These are phyloP conservation scores for Dipodomys merriami DNA, from an alignment of 2,113 vertebrate species.

Conservation along the genomic window DNA sequence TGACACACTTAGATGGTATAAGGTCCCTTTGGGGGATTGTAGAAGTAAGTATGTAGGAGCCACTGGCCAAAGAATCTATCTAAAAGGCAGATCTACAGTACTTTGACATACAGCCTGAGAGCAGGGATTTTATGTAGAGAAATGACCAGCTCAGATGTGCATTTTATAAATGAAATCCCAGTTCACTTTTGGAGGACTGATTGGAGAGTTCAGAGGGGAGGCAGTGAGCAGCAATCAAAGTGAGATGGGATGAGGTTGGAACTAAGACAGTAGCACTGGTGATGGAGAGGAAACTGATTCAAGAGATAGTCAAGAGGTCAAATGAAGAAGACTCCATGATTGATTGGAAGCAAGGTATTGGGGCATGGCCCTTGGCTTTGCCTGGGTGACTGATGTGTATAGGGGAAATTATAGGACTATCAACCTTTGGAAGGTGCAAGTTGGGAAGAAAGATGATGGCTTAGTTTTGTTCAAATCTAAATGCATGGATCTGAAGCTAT, in stretches of 20 bases:
- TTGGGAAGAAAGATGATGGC: not conserved
- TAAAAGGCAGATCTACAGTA: constrained; percentile 4
- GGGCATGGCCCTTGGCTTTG: not conserved
- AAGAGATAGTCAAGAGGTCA: constrained; percentile 48
- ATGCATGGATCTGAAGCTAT: constrained; percentile 17
- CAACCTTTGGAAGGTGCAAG: not conserved
- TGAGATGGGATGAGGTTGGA: constrained; percentile 12
- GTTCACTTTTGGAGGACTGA: constrained; percentile 43
- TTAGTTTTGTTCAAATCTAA: constrained; percentile 13
- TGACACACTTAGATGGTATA: not conserved
- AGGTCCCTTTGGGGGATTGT: not conserved
- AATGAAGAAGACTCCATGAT: constrained; percentile 8
- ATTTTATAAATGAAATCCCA: constrained; percentile 52
- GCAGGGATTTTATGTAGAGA: constrained; percentile 21
- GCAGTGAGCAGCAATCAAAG: constrained; percentile 33
- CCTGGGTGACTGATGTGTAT: not conserved
- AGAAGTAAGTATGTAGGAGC: not conserved
- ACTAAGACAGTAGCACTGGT: not conserved
- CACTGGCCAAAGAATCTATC: not conserved
- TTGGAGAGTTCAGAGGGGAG: constrained; percentile 22
- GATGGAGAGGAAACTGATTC: constrained; percentile 34
- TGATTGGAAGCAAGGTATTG: not conserved
- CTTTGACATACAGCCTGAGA: not conserved
- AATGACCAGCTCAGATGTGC: constrained; percentile 33
- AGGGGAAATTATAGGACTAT: not conserved